A percentile compares a stretch with the other conserved stretches of the same genome.
phyloP scores from a whole-genome alignment of 2,113 vertebrate genomes.

The Macrotis lagotis region DNA sequence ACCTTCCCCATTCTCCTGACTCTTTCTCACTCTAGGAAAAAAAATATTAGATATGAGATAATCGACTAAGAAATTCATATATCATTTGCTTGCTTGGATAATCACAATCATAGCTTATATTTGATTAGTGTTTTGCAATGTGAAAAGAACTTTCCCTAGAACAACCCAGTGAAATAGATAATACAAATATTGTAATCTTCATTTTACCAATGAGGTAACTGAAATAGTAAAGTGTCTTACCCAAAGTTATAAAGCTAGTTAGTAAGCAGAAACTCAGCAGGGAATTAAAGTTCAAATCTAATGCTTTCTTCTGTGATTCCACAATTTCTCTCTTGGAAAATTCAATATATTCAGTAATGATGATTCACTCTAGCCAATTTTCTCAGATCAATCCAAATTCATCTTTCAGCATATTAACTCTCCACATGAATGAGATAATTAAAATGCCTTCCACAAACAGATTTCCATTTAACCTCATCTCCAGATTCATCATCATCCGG shows the following conservation, averaged over 20 bases:
- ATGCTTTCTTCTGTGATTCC: not conserved
- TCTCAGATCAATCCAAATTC: not conserved
- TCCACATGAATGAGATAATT: not conserved
- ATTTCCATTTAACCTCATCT: slow-evolving; percentile 60
- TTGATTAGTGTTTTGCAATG: not conserved
- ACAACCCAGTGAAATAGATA: not conserved
- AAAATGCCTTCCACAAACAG: slow-evolving; percentile 54
- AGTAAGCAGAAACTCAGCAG: not conserved
- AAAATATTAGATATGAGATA: not conserved
- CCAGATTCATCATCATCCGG: slow-evolving; percentile 51
- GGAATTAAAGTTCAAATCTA: not conserved
- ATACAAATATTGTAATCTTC: not conserved
- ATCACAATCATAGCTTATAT: not conserved
- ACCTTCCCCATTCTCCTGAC: not conserved
- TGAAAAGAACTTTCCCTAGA: not conserved
- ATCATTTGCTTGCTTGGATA: not conserved
- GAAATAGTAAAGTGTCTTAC: not conserved
- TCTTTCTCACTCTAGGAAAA: not conserved
- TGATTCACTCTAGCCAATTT: not conserved
- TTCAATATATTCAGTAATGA: not conserved
- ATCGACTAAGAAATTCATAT: not conserved
- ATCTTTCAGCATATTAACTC: not conserved
- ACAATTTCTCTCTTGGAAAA: not conserved
- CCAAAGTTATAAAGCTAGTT: not conserved
- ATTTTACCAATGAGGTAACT: not conserved